These are phyloP conservation scores for Pogonus chalceus DNA, from an alignment of 1,140 invertebrate genomes.

Conservation along the genomic window DNA sequence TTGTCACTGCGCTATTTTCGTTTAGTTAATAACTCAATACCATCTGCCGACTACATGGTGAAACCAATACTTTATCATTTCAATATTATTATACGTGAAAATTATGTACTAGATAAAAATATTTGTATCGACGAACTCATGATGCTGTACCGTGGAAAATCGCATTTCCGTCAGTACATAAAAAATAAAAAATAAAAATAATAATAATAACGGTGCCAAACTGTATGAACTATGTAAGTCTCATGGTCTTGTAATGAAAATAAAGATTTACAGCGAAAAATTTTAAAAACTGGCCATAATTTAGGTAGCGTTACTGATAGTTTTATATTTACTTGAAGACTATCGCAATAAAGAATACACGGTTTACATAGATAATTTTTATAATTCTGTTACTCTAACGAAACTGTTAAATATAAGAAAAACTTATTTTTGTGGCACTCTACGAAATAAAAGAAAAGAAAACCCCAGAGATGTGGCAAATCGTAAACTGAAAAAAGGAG, in stretches of 20 bases:
- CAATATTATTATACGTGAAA: slow-evolving; percentile 14
- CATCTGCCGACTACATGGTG: slow-evolving; percentile 13
- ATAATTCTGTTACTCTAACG: slow-evolving; percentile 1
- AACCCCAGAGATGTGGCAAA: slow-evolving; percentile 19
- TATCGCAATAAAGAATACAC: slow-evolving; percentile 17
- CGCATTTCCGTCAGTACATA: slow-evolving; percentile 26
- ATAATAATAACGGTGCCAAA: too few species aligned
- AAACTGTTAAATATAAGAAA: slow-evolving; percentile 8
- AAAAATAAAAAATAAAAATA: slow-evolving; percentile 21
- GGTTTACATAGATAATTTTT: slow-evolving; percentile 12
- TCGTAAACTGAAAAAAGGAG: slow-evolving; percentile 23
- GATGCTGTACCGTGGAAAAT: slow-evolving; percentile 25
- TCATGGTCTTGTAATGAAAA: slow-evolving; percentile 19
- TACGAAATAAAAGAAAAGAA: slow-evolving; percentile 23
- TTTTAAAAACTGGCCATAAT: not conserved
- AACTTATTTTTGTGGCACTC: slow-evolving; percentile 22
- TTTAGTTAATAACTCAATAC: slow-evolving; percentile 12
- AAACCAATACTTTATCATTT: slow-evolving; percentile 15
- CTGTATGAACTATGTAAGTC: slow-evolving; percentile 19
- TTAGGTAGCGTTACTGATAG: too few species aligned
- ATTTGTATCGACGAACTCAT: slow-evolving; percentile 33
- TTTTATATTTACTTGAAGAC: too few species aligned
- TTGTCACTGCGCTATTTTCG: slow-evolving; percentile 11
- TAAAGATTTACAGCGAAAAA: slow-evolving; percentile 18
- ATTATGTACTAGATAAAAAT: slow-evolving; percentile 26